phyloP scores from a whole-genome alignment of 2,888 invertebrate species.

The Tuta absoluta region DNA sequence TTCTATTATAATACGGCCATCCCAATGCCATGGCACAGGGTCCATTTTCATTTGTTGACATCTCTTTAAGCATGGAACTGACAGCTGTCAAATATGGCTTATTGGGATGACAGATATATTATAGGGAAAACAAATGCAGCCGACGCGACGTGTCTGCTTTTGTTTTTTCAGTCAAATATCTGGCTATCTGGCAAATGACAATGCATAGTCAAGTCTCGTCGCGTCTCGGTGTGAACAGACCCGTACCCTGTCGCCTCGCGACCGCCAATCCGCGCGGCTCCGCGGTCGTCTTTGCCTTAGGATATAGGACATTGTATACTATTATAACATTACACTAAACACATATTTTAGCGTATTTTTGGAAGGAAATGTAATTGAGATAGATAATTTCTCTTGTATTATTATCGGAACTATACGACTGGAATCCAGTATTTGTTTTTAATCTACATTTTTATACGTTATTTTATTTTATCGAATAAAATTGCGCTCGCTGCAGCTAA shows the following conservation, averaged over 20 bases:
- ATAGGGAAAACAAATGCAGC: too few species aligned
- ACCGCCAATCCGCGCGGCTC: not conserved
- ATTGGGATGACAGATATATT: too few species aligned
- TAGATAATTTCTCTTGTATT: constrained; percentile 60
- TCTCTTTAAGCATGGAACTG: too few species aligned
- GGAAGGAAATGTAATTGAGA: constrained; percentile 63
- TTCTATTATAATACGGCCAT: too few species aligned
- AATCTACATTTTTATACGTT: constrained; percentile 35
- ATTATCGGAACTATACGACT: constrained; percentile 59
- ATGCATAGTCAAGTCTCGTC: too few species aligned
- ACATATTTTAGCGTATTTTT: constrained; percentile 67
- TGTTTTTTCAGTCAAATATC: too few species aligned
- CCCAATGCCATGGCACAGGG: too few species aligned
- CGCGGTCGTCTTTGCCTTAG: constrained; percentile 48
- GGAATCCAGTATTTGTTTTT: constrained; percentile 67
- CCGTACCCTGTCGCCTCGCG: not conserved
- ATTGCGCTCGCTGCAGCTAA: constrained; percentile 48
- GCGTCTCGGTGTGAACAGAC: too few species aligned
- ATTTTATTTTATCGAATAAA: constrained; percentile 36
- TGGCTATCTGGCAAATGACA: too few species aligned
- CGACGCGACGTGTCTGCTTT: too few species aligned
- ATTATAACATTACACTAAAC: constrained; percentile 47
- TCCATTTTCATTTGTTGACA: too few species aligned
- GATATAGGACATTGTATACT: constrained; percentile 71
- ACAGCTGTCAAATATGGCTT: too few species aligned